These are phyloP conservation scores for Erebia epiphron DNA, from an alignment of 2,888 invertebrate species.

Conservation along the genomic window DNA sequence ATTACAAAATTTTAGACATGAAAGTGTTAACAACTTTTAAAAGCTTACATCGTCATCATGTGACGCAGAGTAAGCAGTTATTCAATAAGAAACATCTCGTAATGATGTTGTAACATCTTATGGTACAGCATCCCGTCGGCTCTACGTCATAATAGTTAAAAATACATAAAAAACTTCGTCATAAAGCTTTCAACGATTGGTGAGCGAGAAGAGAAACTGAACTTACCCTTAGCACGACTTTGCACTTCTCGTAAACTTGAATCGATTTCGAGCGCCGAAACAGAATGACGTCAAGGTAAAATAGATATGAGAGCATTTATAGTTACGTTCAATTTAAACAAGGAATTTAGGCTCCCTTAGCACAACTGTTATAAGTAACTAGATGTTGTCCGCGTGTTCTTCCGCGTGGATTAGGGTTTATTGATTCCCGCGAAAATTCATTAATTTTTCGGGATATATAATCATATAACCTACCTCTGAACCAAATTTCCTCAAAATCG, in stretches of 20 bases:
- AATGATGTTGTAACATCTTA: neutral
- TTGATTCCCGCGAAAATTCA: too few relatives aligned
- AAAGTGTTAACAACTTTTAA: too few relatives aligned
- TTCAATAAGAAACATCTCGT: constrained; percentile 4
- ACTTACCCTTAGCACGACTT: neutral
- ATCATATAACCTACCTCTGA: too few relatives aligned
- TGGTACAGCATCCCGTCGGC: neutral
- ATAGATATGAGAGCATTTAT: too few relatives aligned
- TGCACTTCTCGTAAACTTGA: neutral
- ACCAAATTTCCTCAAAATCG: too few relatives aligned
- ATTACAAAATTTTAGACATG: too few relatives aligned
- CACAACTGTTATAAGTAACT: too few relatives aligned
- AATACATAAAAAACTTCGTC: constrained; percentile 35
- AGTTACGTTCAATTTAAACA: neutral
- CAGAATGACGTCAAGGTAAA: neutral
- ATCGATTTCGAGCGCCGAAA: neutral
- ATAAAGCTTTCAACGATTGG: constrained; percentile 41
- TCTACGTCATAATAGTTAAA: constrained; percentile 26
- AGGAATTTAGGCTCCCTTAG: neutral
- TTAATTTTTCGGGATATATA: too few relatives aligned
- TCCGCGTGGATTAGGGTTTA: too few relatives aligned
- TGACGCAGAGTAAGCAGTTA: neutral
- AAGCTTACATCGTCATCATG: neutral
- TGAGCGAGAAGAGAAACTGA: constrained; percentile 42
- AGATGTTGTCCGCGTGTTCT: too few relatives aligned